These are phyloP conservation scores for Anthopleura sola DNA, from an alignment of 64 coral and sea anemone genomes.

Conservation along the genomic window DNA sequence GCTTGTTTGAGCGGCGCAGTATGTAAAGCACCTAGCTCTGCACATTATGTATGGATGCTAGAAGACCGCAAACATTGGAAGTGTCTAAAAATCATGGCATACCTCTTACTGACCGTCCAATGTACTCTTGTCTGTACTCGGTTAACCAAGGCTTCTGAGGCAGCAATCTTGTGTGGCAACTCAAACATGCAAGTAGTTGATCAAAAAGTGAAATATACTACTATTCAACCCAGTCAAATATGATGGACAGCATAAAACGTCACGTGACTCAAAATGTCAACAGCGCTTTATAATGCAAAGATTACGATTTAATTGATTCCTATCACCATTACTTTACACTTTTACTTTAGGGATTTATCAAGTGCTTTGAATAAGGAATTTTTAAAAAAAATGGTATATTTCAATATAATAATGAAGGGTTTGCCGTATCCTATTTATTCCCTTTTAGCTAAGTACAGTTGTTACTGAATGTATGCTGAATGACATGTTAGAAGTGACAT, in stretches of 20 bases:
- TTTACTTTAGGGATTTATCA: neutral
- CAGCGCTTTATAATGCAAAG: neutral
- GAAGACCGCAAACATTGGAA: neutral
- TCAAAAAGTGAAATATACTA: slow-evolving; percentile 6
- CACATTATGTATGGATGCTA: slow-evolving; percentile 9
- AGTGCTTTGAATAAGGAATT: neutral
- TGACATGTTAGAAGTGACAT: neutral
- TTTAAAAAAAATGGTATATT: neutral
- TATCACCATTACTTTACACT: slow-evolving; percentile 1
- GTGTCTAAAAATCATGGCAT: slow-evolving; percentile 1
- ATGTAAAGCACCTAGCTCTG: neutral
- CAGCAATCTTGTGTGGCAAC: slow-evolving; percentile 1
- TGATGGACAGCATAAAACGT: slow-evolving; percentile 10
- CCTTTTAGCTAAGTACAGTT: neutral
- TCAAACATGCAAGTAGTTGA: slow-evolving; percentile 13
- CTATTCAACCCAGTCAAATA: neutral
- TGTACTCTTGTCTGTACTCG: neutral
- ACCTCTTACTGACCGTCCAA: slow-evolving; percentile 1
- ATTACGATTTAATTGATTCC: slow-evolving; percentile 20
- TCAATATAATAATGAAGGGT: neutral
- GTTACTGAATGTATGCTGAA: neutral
- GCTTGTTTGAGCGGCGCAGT: neutral
- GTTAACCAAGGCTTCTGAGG: neutral
- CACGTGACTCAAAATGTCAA: slow-evolving; percentile 23
- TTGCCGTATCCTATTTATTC: neutral